Evolutionary conservation across 2,888 invertebrate species (phyloP).

Genomic region (Tetranychus piercei): DNA sequence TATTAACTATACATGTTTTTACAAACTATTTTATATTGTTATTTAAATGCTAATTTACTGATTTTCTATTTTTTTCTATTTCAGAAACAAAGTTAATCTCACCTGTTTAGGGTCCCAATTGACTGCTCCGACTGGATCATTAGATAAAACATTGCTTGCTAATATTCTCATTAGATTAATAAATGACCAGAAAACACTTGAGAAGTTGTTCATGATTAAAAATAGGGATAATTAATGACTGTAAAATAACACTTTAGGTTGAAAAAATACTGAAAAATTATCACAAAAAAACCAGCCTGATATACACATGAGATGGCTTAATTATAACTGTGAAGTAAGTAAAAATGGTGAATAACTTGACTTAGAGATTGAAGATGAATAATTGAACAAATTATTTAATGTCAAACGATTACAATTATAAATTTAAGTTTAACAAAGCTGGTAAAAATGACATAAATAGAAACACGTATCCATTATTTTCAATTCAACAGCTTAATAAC

Average conservation of each 20-base stretch:
- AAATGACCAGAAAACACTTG: constrained; percentile 1
- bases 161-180: neutral
- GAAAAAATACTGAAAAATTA: too few species aligned
- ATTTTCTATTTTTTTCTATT: too few species aligned
- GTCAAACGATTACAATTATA: too few species aligned
- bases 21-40: too few species aligned
- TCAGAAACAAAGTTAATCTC: neutral
- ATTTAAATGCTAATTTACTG: too few species aligned
- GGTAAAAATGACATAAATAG: neutral
- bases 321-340: too few species aligned
- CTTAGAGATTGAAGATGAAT: too few species aligned
- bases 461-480: neutral
- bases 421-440: neutral
- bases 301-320: too few species aligned
- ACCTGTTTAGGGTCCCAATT: constrained; percentile 3
- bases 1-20: too few species aligned
- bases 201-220: neutral
- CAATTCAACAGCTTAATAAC: neutral
- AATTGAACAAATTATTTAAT: too few species aligned
- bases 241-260: neutral
- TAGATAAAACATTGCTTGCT: neutral
- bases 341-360: too few species aligned
- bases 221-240: neutral
- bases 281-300: too few species aligned
- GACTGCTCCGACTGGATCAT: constrained; percentile 2